A percentile compares a stretch with the other conserved stretches of the same genome.
phyloP scores from a whole-genome alignment of 2,888 invertebrate species.

The Alitta virens region DNA sequence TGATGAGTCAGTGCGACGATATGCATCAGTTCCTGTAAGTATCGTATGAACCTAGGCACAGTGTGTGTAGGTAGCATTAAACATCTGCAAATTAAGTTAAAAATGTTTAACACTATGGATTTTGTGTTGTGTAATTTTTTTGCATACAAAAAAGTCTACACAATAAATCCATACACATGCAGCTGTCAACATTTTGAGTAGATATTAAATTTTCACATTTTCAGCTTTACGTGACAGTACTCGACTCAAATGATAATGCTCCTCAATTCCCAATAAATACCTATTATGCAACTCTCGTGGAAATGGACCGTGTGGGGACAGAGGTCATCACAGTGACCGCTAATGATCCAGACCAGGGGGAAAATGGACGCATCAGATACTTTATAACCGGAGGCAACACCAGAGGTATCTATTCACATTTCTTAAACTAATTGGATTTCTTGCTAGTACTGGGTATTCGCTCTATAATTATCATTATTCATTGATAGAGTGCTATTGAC shows the following conservation, averaged over 20 bases:
- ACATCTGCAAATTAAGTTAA: no score
- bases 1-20: no score
- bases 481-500: no score
- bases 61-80: no score
- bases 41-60: no score
- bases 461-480: no score
- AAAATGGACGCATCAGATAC: conserved; percentile 76
- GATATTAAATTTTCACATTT: conserved; percentile 2
- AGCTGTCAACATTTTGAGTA: conserved; percentile 4
- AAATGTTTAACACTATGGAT: no score
- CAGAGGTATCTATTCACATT: conserved; percentile 54
- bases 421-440: no score
- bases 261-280: conserved; percentile 76
- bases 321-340: conserved; percentile 79
- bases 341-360: conserved; percentile 76
- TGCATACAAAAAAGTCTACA: no score
- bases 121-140: not conserved
- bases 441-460: no score
- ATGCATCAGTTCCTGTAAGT: no score
- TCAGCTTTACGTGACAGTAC: conserved; percentile 57
- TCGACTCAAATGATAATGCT: conserved; percentile 50
- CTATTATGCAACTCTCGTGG: conserved; percentile 79
- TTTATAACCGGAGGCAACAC: conserved; percentile 68
- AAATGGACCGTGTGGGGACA: conserved; percentile 74
- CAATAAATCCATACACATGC: not conserved